Base-by-base conservation (phyloP, 2,113 vertebrate species). In the Actenoides lindsayi region DNA sequence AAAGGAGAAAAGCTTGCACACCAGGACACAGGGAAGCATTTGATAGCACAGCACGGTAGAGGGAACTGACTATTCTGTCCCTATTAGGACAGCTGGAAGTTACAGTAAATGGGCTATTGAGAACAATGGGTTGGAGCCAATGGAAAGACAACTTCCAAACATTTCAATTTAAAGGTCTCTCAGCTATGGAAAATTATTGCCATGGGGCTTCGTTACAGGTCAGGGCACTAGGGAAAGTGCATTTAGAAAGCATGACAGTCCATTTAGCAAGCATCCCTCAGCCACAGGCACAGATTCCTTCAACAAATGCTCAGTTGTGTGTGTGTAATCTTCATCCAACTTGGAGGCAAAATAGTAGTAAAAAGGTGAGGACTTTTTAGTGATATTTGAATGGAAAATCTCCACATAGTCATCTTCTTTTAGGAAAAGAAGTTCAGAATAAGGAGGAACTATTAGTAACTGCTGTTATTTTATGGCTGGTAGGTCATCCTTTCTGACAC, bases 121-220 rank as follows among this genome's bases (percentile, higher is more conserved):
- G 80, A 94, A 95, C 93, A 95, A 97, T 75, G 90, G 35, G 62
- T 83, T 87, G 87, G 93, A 93, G 96, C 95, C 91, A 94, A 96
- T 87, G 90, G 91, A 94, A 97, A 95, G 84, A 50, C 90, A 94
- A 92, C 92, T 94, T 96, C 90, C 90, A 94, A 96, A 95, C 62
- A 92, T 96, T 93, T 96, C 95, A 93, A 94, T 97, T 96, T 93
- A 96, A 96, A 96, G 92, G 78, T 96, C 94, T 96, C 93, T 95
- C 95, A 96, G 64, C 88, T 96, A 96, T 91, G 89, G 96, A 96
- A 96, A 95, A 95, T 94, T 80, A 90, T 87, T 96, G 90, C 80
- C 48, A 77, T 87, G 86, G 91, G 90, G 78, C 86, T 96, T 96
- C 83, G 88, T 94, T 96, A 95, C 65, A 93, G 90, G 91, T 93